phyloP scores from a whole-genome alignment of 2,797 vertebrate species.

The Periparus ater region DNA sequence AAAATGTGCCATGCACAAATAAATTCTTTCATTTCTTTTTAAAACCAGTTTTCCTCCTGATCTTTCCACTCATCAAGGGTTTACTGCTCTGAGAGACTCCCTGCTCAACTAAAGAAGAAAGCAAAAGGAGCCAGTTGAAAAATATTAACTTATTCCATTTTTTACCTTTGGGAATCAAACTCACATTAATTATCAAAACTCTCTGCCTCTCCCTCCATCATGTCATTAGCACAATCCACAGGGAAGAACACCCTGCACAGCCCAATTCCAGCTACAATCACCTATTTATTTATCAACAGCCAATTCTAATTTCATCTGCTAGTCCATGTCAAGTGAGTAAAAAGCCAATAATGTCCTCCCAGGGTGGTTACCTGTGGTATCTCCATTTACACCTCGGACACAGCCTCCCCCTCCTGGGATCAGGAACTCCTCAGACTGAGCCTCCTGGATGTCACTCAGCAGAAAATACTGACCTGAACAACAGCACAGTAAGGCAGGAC shows the following conservation, averaged over 20 bases:
- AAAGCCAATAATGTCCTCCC: neutral
- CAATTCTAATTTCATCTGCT: neutral
- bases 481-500: neutral
- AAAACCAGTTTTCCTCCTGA: neutral
- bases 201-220: neutral
- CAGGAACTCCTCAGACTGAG: no score
- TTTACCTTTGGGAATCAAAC: neutral
- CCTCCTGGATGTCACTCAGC: neutral
- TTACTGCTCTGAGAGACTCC: neutral
- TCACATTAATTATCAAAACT: neutral
- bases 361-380: neutral
- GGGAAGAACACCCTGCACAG: neutral
- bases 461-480: neutral
- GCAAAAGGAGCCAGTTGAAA: neutral
- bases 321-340: neutral
- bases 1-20: neutral
- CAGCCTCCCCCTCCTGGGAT: neutral
- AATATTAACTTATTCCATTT: neutral
- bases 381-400: neutral
- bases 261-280: neutral
- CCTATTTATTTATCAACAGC: neutral
- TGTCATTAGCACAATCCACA: neutral
- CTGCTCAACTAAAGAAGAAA: neutral
- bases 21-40: neutral
- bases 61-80: neutral